These are phyloP conservation scores for Chalcis sispes DNA, from an alignment of 2,888 invertebrate species.

Conservation along the genomic window DNA sequence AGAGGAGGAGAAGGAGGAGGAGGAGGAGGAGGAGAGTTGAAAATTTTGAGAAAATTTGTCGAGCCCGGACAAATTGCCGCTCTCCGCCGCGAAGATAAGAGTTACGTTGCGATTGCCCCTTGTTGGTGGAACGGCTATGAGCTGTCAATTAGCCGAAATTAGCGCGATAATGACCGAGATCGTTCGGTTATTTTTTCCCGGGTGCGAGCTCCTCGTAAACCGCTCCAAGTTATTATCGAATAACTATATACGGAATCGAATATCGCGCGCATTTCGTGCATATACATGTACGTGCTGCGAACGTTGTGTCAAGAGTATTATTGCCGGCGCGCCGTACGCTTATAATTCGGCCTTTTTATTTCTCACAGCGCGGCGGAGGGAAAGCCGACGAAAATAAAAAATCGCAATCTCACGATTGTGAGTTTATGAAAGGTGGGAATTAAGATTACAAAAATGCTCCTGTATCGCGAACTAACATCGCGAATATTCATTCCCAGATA, in stretches of 20 bases:
- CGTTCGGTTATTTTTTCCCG: no score
- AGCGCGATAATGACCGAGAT: no score
- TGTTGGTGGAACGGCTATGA: not conserved
- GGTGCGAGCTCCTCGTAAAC: no score
- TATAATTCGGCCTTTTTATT: constrained; percentile 17
- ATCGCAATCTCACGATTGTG: constrained; percentile 19
- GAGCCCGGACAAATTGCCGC: constrained; percentile 9
- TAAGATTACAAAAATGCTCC: constrained; percentile 38
- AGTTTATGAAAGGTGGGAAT: constrained; percentile 14
- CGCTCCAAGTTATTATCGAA: no score
- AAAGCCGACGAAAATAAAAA: constrained; percentile 22
- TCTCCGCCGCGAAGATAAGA: constrained; percentile 9
- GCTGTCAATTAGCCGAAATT: constrained; percentile 29
- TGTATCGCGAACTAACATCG: no score
- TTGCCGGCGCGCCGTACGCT: not conserved
- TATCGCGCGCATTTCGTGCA: not conserved
- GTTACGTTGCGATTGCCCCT: not conserved
- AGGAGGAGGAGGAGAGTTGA: no score
- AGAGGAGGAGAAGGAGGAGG: no score
- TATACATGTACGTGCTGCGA: no score
- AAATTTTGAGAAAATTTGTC: constrained; percentile 27
- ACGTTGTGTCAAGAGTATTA: constrained; percentile 3
- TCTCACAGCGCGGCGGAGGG: constrained; percentile 8
- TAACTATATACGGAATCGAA: no score
- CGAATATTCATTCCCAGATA: no score